Conservation (phyloP, 1,140 invertebrate species). For the Platyscapa corneri region DNA sequence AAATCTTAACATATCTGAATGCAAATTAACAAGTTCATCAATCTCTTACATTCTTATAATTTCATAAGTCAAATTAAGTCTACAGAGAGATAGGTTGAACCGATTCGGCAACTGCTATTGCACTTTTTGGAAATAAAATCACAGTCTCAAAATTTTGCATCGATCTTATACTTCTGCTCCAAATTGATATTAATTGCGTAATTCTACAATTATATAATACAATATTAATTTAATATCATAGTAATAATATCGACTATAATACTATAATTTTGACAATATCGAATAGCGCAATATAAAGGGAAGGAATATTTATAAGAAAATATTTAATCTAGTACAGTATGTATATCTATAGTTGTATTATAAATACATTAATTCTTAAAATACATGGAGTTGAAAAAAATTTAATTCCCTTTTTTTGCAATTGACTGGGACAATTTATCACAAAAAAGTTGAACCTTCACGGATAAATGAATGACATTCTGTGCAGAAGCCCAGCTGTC, state of each 20-base stretch:
- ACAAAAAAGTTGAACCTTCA: no score
- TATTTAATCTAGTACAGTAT: no score
- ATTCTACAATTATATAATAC: background rate
- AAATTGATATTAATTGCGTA: background rate
- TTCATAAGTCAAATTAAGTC: background rate
- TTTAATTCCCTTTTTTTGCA: no score
- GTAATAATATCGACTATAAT: no score
- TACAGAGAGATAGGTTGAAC: background rate
- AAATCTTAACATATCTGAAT: background rate
- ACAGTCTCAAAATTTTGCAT: background rate
- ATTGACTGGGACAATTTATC: no score
- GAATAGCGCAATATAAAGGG: background rate
- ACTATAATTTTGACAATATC: background rate
- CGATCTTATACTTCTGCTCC: background rate
- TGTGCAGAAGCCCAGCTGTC: no score
- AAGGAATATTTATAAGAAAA: background rate
- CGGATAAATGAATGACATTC: no score
- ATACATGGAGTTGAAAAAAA: no score
- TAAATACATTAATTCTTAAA: no score
- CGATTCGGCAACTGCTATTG: background rate
- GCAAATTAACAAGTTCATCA: background rate
- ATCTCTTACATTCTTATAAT: conserved; percentile 8
- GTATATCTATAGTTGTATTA: no score
- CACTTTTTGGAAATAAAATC: background rate
- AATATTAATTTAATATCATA: background rate